Evolutionary conservation across 2,797 vertebrate species (phyloP), one percentile per base, ranked within the genome.

Genomic region (Gymnothorax reevesii): DNA sequence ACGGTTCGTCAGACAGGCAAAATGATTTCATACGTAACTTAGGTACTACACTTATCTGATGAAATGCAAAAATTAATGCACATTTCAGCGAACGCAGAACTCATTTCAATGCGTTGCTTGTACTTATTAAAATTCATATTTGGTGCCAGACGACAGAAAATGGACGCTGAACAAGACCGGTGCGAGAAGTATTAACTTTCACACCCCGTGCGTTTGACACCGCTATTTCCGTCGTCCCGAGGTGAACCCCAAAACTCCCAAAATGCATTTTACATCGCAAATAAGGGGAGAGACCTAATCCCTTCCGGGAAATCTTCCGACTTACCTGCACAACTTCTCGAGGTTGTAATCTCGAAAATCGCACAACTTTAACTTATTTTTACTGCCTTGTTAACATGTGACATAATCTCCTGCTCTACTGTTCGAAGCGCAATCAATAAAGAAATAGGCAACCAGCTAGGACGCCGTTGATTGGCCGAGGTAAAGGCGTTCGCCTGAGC

Each of bases 391-490:
- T 42, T 42, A 42, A 42, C 33, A 42, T 42, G 2, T 42, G 33
- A 42, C 33, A 42, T 42, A 42, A 42, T 42, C 33, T 42, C 33
- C 33, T 42, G 33, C 33, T 42, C 33, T 42, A 83, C 59, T 57
- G 86, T 80, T 85, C 73, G 33, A 75, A 84, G 83, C 27, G 85
- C 49, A 80, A 88, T 89, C 85, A 88, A 89, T 86, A 85, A 42
- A 9, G 52, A 66, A 22, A 17, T 22, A 3, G 49, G 4, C 9
- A 75, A 25, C 89, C 87, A 87, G 88, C 90, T 86, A 42, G 0
- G 13, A 71, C 4, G 33, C 42, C 49, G 27, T 15, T 84, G 87
- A 92, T 89, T 92, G 89, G 92, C 42, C 87, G 57, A 10, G 20
- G 73, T 7, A 85, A 49, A 79, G 89, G 88, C 57, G 88, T 86